Evolutionary conservation across 2,888 invertebrate species (phyloP).

Genomic region (Apamea anceps): DNA sequence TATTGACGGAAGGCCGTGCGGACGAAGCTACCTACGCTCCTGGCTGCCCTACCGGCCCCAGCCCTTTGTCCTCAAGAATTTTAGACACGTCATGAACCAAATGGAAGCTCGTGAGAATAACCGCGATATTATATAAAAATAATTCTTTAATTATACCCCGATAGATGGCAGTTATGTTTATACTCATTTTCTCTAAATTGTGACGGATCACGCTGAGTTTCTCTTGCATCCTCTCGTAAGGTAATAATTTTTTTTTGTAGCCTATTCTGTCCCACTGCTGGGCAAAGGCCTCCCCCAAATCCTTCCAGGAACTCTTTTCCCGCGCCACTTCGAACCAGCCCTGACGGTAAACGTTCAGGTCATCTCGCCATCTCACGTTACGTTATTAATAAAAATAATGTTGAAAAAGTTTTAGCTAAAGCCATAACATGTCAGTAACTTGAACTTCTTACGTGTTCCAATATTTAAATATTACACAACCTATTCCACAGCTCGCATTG

Average conservation of each 20-base stretch:
- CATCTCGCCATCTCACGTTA: not conserved
- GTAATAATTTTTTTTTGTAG: not conserved
- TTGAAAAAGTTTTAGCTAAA: slow-evolving; percentile 12
- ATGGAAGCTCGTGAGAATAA: slow-evolving; percentile 84
- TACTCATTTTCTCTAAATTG: slow-evolving; percentile 71
- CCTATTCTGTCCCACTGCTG: not conserved
- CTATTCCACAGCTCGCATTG: slow-evolving; percentile 39
- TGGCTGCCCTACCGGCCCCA: slow-evolving; percentile 73
- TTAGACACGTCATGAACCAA: slow-evolving; percentile 85
- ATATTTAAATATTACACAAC: slow-evolving; percentile 9
- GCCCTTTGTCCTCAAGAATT: slow-evolving; percentile 85
- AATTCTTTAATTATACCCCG: slow-evolving; percentile 78
- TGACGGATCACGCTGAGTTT: slow-evolving; percentile 30
- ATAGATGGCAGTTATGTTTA: slow-evolving; percentile 67
- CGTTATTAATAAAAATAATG: slow-evolving; percentile 15
- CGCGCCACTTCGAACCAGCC: not conserved
- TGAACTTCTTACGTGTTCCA: slow-evolving; percentile 25
- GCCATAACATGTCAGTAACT: slow-evolving; percentile 37
- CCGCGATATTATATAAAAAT: slow-evolving; percentile 79
- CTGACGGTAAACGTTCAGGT: not conserved
- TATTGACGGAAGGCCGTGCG: slow-evolving; percentile 86
- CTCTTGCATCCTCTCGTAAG: not conserved
- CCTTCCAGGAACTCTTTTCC: not conserved
- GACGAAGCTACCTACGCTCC: slow-evolving; percentile 86
- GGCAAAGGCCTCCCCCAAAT: not conserved